Percentiles rank a stretch among this genome's conserved stretches.
Evolutionary conservation across 2,797 vertebrate genomes (phyloP).

Genomic region (Chloroceryle amazona): DNA sequence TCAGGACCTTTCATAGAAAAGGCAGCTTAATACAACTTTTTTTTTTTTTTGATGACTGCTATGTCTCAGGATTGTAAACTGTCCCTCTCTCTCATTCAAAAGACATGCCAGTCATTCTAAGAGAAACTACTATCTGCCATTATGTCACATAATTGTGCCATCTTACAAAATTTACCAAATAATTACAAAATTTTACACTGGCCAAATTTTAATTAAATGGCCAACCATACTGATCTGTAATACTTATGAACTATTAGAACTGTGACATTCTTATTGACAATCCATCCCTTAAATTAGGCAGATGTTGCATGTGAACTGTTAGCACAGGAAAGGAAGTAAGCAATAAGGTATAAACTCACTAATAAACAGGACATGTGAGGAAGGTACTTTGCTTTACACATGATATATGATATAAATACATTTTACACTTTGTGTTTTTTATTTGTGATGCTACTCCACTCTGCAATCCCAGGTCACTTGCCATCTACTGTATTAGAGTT

Average conservation of each 20-base stretch:
- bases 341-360: neutral
- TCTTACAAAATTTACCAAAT: neutral
- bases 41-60: accelerated
- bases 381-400: neutral
- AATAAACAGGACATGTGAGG: neutral
- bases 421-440: neutral
- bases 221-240: neutral
- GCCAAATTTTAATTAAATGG: neutral
- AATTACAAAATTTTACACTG: neutral
- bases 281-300: neutral
- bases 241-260: neutral
- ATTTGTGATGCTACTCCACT: neutral
- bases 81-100: neutral
- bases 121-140: neutral
- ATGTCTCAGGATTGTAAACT: neutral
- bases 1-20: neutral
- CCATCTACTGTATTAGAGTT: slow-evolving; percentile 56
- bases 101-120: neutral
- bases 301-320: neutral
- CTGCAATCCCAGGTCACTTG: neutral
- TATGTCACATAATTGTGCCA: neutral
- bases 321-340: neutral
- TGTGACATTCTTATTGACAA: neutral
- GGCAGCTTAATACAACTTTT: neutral
- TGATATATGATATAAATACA: neutral